These are phyloP conservation scores for Catagonus wagneri DNA, from an alignment of 2,113 vertebrate species.

Conservation along the genomic window DNA sequence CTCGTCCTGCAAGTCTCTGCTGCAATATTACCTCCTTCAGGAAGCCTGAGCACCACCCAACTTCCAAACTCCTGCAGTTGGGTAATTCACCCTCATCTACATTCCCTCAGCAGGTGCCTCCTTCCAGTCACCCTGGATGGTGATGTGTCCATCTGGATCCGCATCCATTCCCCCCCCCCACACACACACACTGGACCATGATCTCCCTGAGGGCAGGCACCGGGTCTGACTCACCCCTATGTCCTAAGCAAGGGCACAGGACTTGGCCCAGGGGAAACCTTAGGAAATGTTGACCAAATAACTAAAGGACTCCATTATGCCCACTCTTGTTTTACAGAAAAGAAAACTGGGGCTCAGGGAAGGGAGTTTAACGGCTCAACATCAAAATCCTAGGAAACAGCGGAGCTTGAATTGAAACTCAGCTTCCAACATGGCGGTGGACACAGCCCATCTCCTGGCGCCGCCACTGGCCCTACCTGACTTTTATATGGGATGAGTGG, in stretches of 20 bases:
- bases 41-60: constrained; percentile 36
- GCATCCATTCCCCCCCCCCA: background rate
- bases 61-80: background rate
- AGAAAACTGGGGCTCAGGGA: background rate
- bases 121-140: background rate
- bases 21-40: background rate
- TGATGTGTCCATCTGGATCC: background rate
- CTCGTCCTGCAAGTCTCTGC: constrained; percentile 27
- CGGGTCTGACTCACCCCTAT: background rate
- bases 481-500: fast-evolving
- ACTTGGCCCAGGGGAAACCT: background rate
- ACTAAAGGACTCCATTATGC: constrained; percentile 50
- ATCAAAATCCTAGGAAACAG: background rate
- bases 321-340: constrained; percentile 14
- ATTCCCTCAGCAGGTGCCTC: background rate
- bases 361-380: background rate
- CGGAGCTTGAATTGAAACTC: background rate
- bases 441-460: background rate
- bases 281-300: constrained; percentile 48
- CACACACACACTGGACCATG: background rate
- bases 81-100: constrained; percentile 38
- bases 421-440: fast-evolving
- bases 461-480: background rate
- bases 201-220: background rate
- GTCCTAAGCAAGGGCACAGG: background rate